phyloP scores from a whole-genome alignment of 2,888 invertebrate genomes.

The Nemurella pictetii region DNA sequence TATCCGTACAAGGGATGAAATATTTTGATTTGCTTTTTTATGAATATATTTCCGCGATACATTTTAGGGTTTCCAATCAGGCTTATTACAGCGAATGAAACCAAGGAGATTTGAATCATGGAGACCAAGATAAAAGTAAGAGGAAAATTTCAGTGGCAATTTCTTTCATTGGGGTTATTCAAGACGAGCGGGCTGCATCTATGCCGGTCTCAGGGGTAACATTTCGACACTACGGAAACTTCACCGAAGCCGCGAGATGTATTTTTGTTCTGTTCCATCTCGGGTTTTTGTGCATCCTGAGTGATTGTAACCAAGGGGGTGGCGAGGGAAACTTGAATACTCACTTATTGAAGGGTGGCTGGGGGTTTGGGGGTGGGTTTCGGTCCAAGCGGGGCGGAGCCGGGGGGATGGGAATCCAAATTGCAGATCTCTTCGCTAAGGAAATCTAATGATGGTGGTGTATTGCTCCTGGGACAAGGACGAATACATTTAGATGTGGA shows the following conservation, averaged over 20 bases:
- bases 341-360: conserved; percentile 20
- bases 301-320: conserved; percentile 18
- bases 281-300: not conserved
- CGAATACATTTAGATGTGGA: not conserved
- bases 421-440: conserved; percentile 10
- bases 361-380: not conserved
- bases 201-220: conserved; percentile 13
- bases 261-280: not conserved
- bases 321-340: conserved; percentile 14
- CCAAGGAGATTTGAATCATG: conserved; percentile 3
- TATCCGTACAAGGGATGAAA: conserved; percentile 10
- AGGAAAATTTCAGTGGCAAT: not conserved
- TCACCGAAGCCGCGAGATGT: not conserved
- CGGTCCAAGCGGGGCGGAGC: not conserved
- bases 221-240: conserved; percentile 20
- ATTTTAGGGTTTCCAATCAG: conserved; percentile 25
- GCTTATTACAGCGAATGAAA: not conserved
- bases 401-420: not conserved
- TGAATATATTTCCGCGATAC: not conserved
- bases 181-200: not conserved
- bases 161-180: not conserved
- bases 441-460: conserved; percentile 25
- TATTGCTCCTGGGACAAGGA: conserved; percentile 4
- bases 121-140: conserved; percentile 5
- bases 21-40: conserved; percentile 27